Evolutionary conservation across 1,140 invertebrate genomes (phyloP).

Genomic region (Listronotus bonariensis): DNA sequence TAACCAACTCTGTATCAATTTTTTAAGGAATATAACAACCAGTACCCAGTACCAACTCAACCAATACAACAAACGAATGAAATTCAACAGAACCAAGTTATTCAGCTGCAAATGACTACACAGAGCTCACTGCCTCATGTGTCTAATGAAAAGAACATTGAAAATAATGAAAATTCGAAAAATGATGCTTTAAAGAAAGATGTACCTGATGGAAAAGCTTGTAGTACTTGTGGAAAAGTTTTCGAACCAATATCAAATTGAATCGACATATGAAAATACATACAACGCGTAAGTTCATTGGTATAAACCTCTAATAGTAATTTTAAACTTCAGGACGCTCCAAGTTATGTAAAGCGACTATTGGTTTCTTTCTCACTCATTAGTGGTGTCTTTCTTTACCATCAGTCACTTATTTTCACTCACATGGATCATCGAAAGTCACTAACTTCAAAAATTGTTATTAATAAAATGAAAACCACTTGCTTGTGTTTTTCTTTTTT

Average conservation of each 20-base stretch:
- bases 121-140: slow-evolving; percentile 30
- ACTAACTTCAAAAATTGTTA: too few species aligned
- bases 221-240: slow-evolving; percentile 63
- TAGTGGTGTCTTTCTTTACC: too few species aligned
- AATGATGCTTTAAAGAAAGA: slow-evolving; percentile 1
- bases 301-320: not conserved
- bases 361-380: too few species aligned
- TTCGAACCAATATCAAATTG: slow-evolving; percentile 61
- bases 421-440: too few species aligned
- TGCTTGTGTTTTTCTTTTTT: too few species aligned
- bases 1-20: too few species aligned
- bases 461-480: too few species aligned
- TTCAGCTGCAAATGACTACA: slow-evolving; percentile 32
- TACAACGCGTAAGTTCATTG: slow-evolving; percentile 54
- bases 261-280: slow-evolving; percentile 66
- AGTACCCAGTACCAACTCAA: slow-evolving; percentile 13
- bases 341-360: too few species aligned
- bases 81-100: slow-evolving; percentile 19
- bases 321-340: too few species aligned
- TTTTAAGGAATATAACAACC: slow-evolving; percentile 9
- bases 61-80: not conserved
- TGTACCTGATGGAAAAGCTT: slow-evolving; percentile 51
- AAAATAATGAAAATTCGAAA: slow-evolving; percentile 37
- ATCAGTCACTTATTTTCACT: too few species aligned
- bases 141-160: slow-evolving; percentile 39